A percentile compares a stretch with the other conserved stretches of the same genome.
phyloP scores from a whole-genome alignment of 1,140 invertebrate species.

The Caenorhabditis inopinata region DNA sequence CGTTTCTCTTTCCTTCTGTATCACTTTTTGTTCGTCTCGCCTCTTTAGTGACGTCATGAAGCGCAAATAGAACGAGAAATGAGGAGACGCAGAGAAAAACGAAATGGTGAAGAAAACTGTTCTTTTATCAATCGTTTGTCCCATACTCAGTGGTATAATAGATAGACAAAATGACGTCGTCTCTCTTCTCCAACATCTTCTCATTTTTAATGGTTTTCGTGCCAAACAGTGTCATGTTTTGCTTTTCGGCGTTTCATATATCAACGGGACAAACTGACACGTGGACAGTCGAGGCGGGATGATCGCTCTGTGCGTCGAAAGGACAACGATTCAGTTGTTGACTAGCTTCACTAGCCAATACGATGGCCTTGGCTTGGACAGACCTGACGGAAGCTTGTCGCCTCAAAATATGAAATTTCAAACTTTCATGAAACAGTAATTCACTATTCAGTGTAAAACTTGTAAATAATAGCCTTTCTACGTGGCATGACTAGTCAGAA shows the following conservation, averaged over 20 bases:
- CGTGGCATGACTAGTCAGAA: too few species aligned
- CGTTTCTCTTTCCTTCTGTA: neutral
- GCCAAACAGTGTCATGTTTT: neutral
- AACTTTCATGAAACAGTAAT: neutral
- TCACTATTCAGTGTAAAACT: too few species aligned
- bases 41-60: neutral
- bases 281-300: too few species aligned
- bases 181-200: neutral
- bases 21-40: neutral
- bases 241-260: neutral
- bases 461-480: too few species aligned
- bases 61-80: neutral
- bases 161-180: neutral
- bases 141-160: neutral
- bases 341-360: too few species aligned
- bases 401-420: too few species aligned
- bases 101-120: neutral
- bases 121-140: neutral
- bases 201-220: neutral
- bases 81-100: neutral
- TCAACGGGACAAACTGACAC: too few species aligned
- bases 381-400: too few species aligned
- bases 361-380: too few species aligned
- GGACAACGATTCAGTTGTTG: too few species aligned
- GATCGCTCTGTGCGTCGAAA: neutral